Evolutionary conservation across 2,888 invertebrate species (phyloP).

Genomic region (Andrena bucephala): DNA sequence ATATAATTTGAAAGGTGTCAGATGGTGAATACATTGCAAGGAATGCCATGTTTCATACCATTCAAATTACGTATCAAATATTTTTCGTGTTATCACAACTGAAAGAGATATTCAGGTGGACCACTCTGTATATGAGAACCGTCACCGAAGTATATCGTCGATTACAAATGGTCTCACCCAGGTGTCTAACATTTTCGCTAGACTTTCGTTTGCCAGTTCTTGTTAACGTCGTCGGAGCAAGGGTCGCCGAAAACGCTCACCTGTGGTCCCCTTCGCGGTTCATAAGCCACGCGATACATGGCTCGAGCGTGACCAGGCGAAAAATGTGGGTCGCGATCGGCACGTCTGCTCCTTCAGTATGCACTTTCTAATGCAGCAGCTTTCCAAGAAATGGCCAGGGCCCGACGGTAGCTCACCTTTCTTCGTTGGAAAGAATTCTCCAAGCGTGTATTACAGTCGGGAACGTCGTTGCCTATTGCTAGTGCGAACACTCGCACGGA

Average conservation of each 20-base stretch:
- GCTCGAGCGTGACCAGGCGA: constrained; percentile 15
- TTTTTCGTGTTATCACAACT: too few relatives aligned
- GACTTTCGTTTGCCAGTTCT: too few relatives aligned
- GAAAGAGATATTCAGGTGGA: too few relatives aligned
- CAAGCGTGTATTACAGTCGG: constrained; percentile 1
- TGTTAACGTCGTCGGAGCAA: constrained; percentile 2
- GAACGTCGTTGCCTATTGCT: background rate
- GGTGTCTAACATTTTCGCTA: too few relatives aligned
- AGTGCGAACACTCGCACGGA: background rate
- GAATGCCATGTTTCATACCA: too few relatives aligned
- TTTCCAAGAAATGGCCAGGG: constrained; percentile 71
- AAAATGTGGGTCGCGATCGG: constrained; percentile 64
- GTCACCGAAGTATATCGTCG: too few relatives aligned
- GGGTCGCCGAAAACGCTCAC: constrained; percentile 5
- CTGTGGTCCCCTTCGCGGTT: constrained; percentile 24
- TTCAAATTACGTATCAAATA: too few relatives aligned
- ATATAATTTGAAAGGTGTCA: too few relatives aligned
- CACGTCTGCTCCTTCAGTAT: constrained; percentile 51
- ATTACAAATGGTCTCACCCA: too few relatives aligned
- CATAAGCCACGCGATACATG: constrained; percentile 27
- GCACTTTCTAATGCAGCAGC: constrained; percentile 75
- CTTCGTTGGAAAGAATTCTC: constrained; percentile 17
- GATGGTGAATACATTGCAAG: too few relatives aligned
- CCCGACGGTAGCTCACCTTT: constrained; percentile 45
- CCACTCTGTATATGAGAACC: too few relatives aligned